These are phyloP conservation scores for Notodonta ziczac DNA, from an alignment of 2,888 invertebrate genomes.

Conservation along the genomic window DNA sequence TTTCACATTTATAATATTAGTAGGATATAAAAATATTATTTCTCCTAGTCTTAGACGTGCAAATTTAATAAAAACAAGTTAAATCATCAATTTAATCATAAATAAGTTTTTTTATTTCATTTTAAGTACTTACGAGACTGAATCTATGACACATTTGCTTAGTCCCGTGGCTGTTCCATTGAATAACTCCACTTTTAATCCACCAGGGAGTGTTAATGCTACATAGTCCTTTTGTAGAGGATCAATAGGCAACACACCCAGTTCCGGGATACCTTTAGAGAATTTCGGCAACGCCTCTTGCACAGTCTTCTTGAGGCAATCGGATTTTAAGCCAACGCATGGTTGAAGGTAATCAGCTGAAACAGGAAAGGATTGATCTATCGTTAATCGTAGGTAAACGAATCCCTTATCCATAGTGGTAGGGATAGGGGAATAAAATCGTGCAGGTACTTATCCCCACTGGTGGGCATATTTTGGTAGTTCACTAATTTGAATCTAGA, in stretches of 20 bases:
- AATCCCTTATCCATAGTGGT: too few relatives aligned
- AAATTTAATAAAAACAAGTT: too few relatives aligned
- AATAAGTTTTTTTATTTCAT: too few relatives aligned
- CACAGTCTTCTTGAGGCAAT: constrained; percentile 58
- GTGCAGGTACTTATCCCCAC: too few relatives aligned
- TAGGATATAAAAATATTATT: too few relatives aligned
- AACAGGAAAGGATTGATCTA: background rate
- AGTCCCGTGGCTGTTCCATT: constrained; percentile 62
- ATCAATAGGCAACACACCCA: constrained; percentile 54
- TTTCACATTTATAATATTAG: too few relatives aligned
- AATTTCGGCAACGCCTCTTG: constrained; percentile 60
- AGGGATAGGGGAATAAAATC: too few relatives aligned
- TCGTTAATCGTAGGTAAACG: too few relatives aligned
- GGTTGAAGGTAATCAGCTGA: constrained; percentile 55
- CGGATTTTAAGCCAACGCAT: constrained; percentile 56
- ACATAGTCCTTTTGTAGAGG: constrained; percentile 51
- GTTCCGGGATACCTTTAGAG: constrained; percentile 58
- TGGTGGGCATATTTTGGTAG: too few relatives aligned
- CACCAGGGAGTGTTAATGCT: constrained; percentile 56
- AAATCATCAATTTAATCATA: too few relatives aligned
- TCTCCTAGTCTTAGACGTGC: too few relatives aligned
- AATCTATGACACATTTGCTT: constrained; percentile 63
- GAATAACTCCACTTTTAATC: constrained; percentile 54
- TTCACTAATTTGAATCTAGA: too few relatives aligned
- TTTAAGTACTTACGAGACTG: constrained; percentile 51